Evolutionary conservation across 1,140 invertebrate species (phyloP), one percentile per base, ranked within the genome.

Genomic region (Leptopilina boulardi): DNA sequence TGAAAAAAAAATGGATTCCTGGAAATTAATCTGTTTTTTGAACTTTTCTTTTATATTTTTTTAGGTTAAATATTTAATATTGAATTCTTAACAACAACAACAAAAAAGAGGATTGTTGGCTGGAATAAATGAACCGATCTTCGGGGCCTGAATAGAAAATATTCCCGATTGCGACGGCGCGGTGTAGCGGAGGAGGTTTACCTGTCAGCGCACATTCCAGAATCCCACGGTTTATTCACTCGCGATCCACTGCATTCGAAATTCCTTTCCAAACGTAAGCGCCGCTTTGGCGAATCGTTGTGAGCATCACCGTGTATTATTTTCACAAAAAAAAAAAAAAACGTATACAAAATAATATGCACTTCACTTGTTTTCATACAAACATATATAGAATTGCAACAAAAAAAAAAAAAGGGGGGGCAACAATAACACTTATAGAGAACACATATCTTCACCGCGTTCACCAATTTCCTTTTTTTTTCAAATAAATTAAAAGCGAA

Each of bases 171-270:
- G 87, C 84, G 84, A 80, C 83, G 83, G 85, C 86, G 84, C 83
- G 77, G 80, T 73, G 79, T n/a, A n/a, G 77, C 41, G 75, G 79
- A 70, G 80, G 34, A 38, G 42, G 56, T 81, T n/a, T 87, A 88
- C 88, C 87, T 87, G 87, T 87, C 84, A 87, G 86, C 86, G 82
- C 83, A 80, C 85, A 87, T 89, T 89, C 84, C 87, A 88, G 84
- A 75, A 82, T 87, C 72, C 82, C 80, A 83, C 76, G 77, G 77
- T 79, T 75, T 82, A 23, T 59, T 59, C 56, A 66, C 59, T 66
- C 59, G 80, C 59, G 80, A 70, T 78, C 72, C 70, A 70, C 71
- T 70, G 74, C 77, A 73, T 75, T 79, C 73, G 41, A 72, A 72
- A 71, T 56, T 42, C 74, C 71, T 77, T 66, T 76, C 73, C 59